phyloP scores from a whole-genome alignment of 2,113 vertebrate species.

The Zeus faber region DNA sequence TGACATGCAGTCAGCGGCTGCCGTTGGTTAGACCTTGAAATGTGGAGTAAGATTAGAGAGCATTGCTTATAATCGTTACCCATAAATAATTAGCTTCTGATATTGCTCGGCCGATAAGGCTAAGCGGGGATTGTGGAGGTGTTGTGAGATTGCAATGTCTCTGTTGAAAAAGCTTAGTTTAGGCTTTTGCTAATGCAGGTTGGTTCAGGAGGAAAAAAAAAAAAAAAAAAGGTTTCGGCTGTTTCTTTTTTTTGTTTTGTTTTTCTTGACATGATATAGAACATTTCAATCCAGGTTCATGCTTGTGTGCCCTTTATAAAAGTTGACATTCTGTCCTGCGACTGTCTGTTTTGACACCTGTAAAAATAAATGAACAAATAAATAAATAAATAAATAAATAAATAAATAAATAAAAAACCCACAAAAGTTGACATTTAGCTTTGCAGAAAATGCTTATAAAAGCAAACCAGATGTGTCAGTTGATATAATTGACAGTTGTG shows the following conservation, averaged over 20 bases:
- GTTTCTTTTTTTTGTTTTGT: too few relatives aligned
- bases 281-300: neutral
- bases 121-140: too few relatives aligned
- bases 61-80: neutral
- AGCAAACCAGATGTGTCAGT: too few relatives aligned
- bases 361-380: too few relatives aligned
- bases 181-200: neutral
- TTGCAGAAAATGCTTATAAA: neutral
- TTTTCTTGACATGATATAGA: too few relatives aligned
- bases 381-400: too few relatives aligned
- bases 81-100: conserved; percentile 6
- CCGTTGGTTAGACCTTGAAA: too few relatives aligned
- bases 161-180: neutral
- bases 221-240: too few relatives aligned
- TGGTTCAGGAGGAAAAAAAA: neutral
- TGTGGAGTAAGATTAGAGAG: neutral
- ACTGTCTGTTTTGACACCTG: conserved; percentile 36
- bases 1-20: neutral
- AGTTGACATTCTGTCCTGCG: neutral
- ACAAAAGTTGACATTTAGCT: conserved; percentile 48
- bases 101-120: neutral
- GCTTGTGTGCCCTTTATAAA: neutral
- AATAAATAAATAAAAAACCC: too few relatives aligned
- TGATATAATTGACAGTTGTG: too few relatives aligned
- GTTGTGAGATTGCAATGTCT: too few relatives aligned